A percentile compares a stretch with the other conserved stretches of the same genome.
Conservation (phyloP, 1,140 invertebrate species). For the Drosophila bipectinata region DNA sequence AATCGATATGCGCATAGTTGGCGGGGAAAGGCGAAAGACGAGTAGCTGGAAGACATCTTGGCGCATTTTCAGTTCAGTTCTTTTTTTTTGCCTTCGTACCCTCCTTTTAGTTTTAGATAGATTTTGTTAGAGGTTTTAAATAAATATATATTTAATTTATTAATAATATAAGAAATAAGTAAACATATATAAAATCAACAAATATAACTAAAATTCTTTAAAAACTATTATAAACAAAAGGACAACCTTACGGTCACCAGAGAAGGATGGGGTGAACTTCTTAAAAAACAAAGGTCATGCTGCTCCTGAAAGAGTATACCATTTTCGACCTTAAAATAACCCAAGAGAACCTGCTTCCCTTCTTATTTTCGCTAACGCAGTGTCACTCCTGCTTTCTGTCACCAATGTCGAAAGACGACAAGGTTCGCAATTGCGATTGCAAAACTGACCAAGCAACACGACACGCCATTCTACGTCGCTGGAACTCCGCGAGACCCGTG, state of each 20-base stretch:
- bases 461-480: constrained; percentile 72
- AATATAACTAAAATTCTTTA: no score
- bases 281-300: neutral
- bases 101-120: neutral
- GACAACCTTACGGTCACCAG: no score
- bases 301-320: constrained; percentile 4
- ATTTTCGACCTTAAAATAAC: neutral
- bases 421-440: constrained; percentile 47
- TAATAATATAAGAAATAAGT: neutral
- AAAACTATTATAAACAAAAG: neutral
- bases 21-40: constrained; percentile 30
- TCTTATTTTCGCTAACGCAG: constrained; percentile 26
- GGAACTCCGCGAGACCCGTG: constrained; percentile 76
- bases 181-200: neutral
- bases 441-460: constrained; percentile 62
- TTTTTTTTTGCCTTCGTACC: neutral
- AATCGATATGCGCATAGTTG: constrained; percentile 47
- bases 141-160: no score
- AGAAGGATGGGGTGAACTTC: no score
- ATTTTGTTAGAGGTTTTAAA: neutral
- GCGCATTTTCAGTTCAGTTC: constrained; percentile 13
- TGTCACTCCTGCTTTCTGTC: constrained; percentile 35
- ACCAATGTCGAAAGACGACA: constrained; percentile 42
- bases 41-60: constrained; percentile 43
- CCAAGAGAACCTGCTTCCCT: neutral